phyloP scores from a whole-genome alignment of 1,140 invertebrate species.

The Drosophila orena region DNA sequence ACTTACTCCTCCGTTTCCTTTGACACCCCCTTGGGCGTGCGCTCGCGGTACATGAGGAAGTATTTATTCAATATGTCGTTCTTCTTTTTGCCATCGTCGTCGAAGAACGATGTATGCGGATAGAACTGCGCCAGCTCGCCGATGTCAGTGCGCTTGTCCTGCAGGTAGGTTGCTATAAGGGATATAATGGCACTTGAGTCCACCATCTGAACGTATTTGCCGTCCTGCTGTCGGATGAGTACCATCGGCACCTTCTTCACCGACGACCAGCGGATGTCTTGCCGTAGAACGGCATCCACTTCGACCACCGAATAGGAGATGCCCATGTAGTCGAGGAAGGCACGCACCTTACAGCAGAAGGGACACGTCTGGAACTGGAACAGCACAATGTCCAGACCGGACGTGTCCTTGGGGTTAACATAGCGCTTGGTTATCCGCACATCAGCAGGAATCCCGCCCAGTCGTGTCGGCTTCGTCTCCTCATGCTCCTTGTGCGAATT shows the following conservation, averaged over 20 bases:
- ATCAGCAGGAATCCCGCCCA: slow-evolving; percentile 85
- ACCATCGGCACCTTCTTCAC: slow-evolving; percentile 99
- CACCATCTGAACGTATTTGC: slow-evolving; percentile 93
- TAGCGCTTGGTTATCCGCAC: slow-evolving; percentile 87
- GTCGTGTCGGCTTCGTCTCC: slow-evolving; percentile 82
- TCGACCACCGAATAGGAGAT: slow-evolving; percentile 98
- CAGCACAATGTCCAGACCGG: slow-evolving; percentile 93
- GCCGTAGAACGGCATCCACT: slow-evolving; percentile 92
- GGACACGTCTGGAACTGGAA: slow-evolving; percentile 99
- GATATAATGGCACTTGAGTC: slow-evolving; percentile 98
- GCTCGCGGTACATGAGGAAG: slow-evolving; percentile 94
- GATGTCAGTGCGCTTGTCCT: slow-evolving; percentile 88
- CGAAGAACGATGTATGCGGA: slow-evolving; percentile 89
- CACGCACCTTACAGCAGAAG: slow-evolving; percentile 99
- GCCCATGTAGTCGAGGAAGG: slow-evolving; percentile 97
- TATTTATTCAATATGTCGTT: slow-evolving; percentile 97
- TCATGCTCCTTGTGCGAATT: slow-evolving; percentile 77
- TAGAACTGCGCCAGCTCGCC: slow-evolving; percentile 93
- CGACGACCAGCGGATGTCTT: slow-evolving; percentile 96
- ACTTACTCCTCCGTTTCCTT: slow-evolving; percentile 89
- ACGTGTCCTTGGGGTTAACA: slow-evolving; percentile 88
- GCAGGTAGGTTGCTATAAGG: slow-evolving; percentile 91
- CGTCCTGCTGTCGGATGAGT: slow-evolving; percentile 90
- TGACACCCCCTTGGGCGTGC: slow-evolving; percentile 86
- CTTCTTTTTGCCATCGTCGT: slow-evolving; percentile 89